Percentiles rank a stretch among this genome's conserved stretches.
Conservation (phyloP, 2,888 invertebrate species). For the Megastigmus dorsalis region DNA sequence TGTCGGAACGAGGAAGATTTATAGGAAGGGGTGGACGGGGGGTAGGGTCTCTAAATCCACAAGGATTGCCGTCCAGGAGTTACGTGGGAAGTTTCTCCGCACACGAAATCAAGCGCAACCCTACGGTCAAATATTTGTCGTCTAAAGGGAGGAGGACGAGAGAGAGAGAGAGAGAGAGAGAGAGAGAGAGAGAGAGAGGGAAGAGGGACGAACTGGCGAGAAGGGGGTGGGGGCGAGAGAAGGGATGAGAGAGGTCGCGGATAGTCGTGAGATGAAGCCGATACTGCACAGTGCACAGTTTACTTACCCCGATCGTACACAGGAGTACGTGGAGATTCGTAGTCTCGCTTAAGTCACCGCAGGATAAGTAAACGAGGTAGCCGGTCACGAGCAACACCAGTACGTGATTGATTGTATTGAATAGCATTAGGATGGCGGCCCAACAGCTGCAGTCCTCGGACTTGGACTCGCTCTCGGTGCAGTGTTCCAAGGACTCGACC, state of each 20-base stretch:
- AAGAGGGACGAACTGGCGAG: neutral
- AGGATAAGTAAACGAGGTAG: constrained; percentile 50
- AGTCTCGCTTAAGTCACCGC: constrained; percentile 38
- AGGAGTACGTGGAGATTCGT: constrained; percentile 54
- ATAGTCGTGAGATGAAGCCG: neutral
- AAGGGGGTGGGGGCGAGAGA: neutral
- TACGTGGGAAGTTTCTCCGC: no score
- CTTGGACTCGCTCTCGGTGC: neutral
- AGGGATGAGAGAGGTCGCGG: no score
- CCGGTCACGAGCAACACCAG: constrained; percentile 54
- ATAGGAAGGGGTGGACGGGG: no score
- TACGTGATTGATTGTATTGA: constrained; percentile 54
- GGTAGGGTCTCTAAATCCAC: no score
- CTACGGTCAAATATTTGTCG: no score
- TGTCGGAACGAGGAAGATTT: no score
- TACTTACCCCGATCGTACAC: constrained; percentile 59
- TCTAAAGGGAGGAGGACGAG: no score
- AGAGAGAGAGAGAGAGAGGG: neutral
- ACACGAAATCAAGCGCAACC: no score
- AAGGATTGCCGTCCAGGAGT: no score
- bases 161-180: neutral
- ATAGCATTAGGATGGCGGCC: constrained; percentile 24
- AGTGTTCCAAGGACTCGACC: neutral
- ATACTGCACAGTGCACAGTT: no score
- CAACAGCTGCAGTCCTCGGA: no score